These are phyloP conservation scores for Tanytarsus gracilentus DNA, from an alignment of 2,888 invertebrate species.

Conservation along the genomic window DNA sequence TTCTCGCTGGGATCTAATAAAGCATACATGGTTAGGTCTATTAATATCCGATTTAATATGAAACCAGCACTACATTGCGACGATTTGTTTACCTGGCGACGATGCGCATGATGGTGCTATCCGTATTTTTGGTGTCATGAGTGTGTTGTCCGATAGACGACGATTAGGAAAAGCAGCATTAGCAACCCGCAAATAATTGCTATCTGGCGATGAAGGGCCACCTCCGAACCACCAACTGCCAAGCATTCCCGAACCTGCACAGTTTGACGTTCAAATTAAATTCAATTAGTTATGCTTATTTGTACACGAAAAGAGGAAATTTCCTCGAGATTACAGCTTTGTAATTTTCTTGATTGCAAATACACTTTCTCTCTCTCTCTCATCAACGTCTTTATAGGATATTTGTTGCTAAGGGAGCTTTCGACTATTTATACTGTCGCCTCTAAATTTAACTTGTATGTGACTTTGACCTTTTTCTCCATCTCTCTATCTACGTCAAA, in stretches of 20 bases:
- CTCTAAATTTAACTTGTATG: no score
- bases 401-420: no score
- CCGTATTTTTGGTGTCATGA: conserved; percentile 83
- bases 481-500: no score
- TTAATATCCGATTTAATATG: no score
- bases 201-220: conserved; percentile 73
- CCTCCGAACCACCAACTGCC: conserved; percentile 79
- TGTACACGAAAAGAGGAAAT: not conserved
- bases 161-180: conserved; percentile 71
- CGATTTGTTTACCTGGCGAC: conserved; percentile 52
- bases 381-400: no score
- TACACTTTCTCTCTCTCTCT: not conserved
- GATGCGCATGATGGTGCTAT: conserved; percentile 84
- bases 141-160: conserved; percentile 81
- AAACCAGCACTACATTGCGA: conserved; percentile 34
- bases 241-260: conserved; percentile 51
- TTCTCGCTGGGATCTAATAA: no score
- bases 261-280: not conserved
- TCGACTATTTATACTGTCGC: no score
- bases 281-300: not conserved
- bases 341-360: no score
- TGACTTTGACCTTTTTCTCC: no score
- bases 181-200: conserved; percentile 77
- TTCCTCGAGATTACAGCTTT: not conserved
- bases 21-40: no score